Base-by-base conservation (phyloP, 2,113 vertebrate species). In the Ranitomeya imitator region DNA sequence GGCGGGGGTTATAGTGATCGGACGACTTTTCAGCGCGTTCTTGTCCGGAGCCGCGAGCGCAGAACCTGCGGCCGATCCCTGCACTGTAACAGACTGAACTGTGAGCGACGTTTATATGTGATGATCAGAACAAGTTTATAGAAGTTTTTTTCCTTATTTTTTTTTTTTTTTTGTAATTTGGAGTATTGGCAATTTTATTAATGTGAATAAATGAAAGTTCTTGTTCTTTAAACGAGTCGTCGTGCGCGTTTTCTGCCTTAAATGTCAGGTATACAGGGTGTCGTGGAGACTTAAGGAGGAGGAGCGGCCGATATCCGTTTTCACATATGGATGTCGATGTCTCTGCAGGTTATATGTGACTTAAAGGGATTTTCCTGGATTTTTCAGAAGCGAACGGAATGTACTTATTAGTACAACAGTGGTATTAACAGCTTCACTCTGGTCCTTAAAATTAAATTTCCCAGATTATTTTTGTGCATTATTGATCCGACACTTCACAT, bases 151-250 rank as follows among this genome's bases (percentile, higher is more conserved):
- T 81, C 90, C 67, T 31, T 31, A 31, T 52, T 6, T 81, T 89
- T 91, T 65, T 81, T 91, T 67, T 90, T 92, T 90, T 83, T 92
- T 93, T 92, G 54, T 81, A 69, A 89, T 14, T 61, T 89, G 91
- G 89, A 91, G 77, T 14, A 15, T 85, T 80, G 65, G 45, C 14
- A 13, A 45, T 37, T 45, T 45, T 21, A 87, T 89, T 92, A 86
- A 91, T 91, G 88, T 74, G 82, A 89, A 83, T 89, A 89, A 91
- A 91, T 89, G 26, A 87, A 90, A 85, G 80, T 87, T 31, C 37
- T 57, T 21, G 26, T 86, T 31, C 26, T 31, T 45, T 9, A 57
- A 59, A 3, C 5, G 37, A 65, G 63, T 65, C 63, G 63, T 7
- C 8, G 16, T 63, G 61, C 61, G 61, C 4, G 18, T 63, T 63